Percentiles rank a stretch among this genome's conserved stretches.
Evolutionary conservation across 2,113 vertebrate species (phyloP).

Genomic region (Odobenus rosmarus): DNA sequence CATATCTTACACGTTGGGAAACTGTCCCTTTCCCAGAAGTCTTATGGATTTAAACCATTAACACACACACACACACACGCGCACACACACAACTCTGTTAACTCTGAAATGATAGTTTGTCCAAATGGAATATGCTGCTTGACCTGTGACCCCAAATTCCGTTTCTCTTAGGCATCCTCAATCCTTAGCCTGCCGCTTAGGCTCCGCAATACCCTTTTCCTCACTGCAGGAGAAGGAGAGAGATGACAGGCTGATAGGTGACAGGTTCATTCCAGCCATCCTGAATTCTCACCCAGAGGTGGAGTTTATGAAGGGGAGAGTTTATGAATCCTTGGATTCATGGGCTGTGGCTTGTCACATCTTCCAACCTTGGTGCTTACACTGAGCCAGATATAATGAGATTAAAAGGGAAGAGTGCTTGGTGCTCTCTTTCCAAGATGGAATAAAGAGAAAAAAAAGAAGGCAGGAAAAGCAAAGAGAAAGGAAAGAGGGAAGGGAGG

Average conservation of each 20-base stretch:
- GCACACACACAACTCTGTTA: background rate
- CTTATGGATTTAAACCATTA: background rate
- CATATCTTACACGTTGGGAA: slow-evolving; percentile 20
- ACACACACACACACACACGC: background rate
- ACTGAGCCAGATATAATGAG: background rate
- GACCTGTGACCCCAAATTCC: background rate
- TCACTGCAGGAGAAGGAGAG: background rate
- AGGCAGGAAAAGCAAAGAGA: background rate
- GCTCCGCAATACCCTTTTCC: background rate
- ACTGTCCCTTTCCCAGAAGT: slow-evolving; percentile 51
- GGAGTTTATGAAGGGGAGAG: background rate
- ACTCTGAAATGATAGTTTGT: slow-evolving; percentile 33
- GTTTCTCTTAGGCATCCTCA: background rate
- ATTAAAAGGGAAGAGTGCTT: background rate
- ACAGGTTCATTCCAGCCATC: background rate
- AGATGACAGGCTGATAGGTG: background rate
- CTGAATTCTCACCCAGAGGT: background rate
- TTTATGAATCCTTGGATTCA: background rate
- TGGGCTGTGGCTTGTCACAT: background rate
- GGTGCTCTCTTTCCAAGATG: background rate
- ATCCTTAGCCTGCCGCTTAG: background rate
- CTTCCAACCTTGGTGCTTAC: background rate
- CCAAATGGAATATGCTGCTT: background rate
- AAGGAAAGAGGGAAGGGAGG: too few relatives aligned
- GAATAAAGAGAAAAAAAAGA: background rate